Evolutionary conservation across 2,888 invertebrate species (phyloP), one percentile per base, ranked within the genome.

Genomic region (Nemotelus pantherinus): DNA sequence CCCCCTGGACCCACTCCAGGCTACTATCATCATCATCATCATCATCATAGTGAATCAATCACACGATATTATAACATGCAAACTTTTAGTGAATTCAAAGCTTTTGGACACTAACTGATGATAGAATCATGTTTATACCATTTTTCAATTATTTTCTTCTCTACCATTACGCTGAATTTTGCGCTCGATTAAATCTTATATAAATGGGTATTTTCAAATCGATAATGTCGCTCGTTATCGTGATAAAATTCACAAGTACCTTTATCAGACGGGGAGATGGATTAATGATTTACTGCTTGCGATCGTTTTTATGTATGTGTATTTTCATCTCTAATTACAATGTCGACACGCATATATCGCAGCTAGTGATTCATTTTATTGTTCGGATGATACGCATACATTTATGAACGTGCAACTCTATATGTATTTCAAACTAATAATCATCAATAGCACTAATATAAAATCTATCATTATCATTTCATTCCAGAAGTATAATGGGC

Each of bases 231-330:
- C 10, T 53, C 53, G 3, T 70, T 70, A 70, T 70, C 25, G 25
- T 25, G 25, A 25, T 50, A 50, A 7, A 50, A 50, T 50, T 50
- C 70, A 53, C 44, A 47, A 55, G 43, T 43, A 43, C 70, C 39
- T 55, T 53, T 39, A 53, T 50, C 50, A 50, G 50, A 9, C 50
- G 9, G 25, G 9, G 10, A 43, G 70, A 70, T 55, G 47, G 70
- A 53, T 70, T 70, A 70, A 70, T 70, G 53, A 70, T 70, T 70
- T 70, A 70, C 55, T 43, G 25, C 55, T 70, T 3, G 47, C 41
- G 55, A 25, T 43, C 43, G 53, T 43, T 70, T 70, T 53, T 68
- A 65, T 70, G 53, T 41, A 70, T 70, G 53, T 70, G 43, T 10
- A 55, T 25, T 45, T 70, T 47, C 10, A 5, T 60, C 39, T 60